Evolutionary conservation across 2,888 invertebrate genomes (phyloP), one percentile per base, ranked within the genome.

Genomic region (Ichneumoninae sp.): DNA sequence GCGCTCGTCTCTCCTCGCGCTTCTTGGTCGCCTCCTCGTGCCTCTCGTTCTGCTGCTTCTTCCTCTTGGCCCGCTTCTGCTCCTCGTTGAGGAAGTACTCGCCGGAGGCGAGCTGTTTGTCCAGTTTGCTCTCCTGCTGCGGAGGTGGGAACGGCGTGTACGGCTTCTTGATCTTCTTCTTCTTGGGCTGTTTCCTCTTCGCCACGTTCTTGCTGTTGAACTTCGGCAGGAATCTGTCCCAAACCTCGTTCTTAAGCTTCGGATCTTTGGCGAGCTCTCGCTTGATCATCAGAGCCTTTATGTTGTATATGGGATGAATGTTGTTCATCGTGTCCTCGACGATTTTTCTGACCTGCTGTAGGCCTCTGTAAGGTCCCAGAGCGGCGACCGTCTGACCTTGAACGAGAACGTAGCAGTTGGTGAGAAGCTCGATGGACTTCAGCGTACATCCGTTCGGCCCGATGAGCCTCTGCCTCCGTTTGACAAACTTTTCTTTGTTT

Each of bases 91-190:
- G 96, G 96, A 99, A 99, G 94, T 98, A 99, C 95, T 99, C 99
- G 79, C 99, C 99, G 63, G 97, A 96, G n/a, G 98, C 98, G 92
- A 99, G 94, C 94, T 98, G 96, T 92, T 97, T 97, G 93, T 99
- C 99, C 91, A 98, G 94, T 94, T 99, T 99, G 94, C 98, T 98
- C 92, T 98, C 98, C 16, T 96, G 95, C 92, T 98, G 99, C 3
- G 98, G 95, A 2, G 99, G 99, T 81, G 99, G 99, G 96, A 99
- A 99, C 30, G 99, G 99, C 85, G 99, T 99, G 93, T 99, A 99
- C 10, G 96, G 96, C 93, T 98, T 98, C 95, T 99, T 99, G n/a
- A 95, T 95, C 89, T 96, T 96, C 94, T 98, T 98, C 89, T 97
- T 97, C 92, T 97, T 97, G 2, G 98, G 98, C 92, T 98, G 96